Percentiles rank a stretch among this genome's conserved stretches.
Conservation (phyloP, 2,888 invertebrate species). For the Julus scanicus region DNA sequence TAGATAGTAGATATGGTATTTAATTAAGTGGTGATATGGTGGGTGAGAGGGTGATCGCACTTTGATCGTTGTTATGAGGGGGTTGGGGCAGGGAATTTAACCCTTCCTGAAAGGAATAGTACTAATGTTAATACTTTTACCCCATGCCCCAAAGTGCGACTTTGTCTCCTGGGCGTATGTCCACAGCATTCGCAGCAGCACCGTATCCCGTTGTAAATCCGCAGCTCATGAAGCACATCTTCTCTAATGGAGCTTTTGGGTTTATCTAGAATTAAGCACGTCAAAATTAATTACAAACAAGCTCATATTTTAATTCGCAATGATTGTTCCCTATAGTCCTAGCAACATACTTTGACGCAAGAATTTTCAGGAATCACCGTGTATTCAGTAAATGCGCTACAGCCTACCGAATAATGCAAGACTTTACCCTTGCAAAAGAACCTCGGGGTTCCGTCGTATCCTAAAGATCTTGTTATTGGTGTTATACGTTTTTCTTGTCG, state of each 20-base stretch:
- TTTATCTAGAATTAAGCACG: constrained; percentile 32
- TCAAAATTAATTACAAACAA: too few relatives aligned
- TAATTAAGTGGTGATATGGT: too few relatives aligned
- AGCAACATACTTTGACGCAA: constrained; percentile 48
- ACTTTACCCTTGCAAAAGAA: constrained; percentile 46
- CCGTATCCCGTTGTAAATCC: constrained; percentile 50
- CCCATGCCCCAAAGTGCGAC: constrained; percentile 50
- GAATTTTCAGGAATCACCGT: constrained; percentile 51
- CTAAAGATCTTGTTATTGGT: constrained; percentile 45
- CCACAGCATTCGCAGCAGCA: constrained; percentile 36
- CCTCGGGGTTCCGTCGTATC: constrained; percentile 49
- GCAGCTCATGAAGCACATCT: constrained; percentile 36
- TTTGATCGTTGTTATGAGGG: too few relatives aligned
- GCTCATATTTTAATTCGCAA: too few relatives aligned
- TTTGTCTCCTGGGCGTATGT: constrained; percentile 38
- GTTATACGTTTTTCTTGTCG: constrained; percentile 17
- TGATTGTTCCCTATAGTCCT: too few relatives aligned
- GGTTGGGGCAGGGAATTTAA: too few relatives aligned
- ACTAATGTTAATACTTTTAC: not conserved
- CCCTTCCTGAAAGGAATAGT: too few relatives aligned
- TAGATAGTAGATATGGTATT: too few relatives aligned
- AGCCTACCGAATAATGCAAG: not conserved
- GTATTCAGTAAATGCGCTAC: constrained; percentile 49
- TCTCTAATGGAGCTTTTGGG: constrained; percentile 5
- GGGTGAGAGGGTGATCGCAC: too few relatives aligned